These are phyloP conservation scores for Athalia cordata DNA, from an alignment of 2,888 invertebrate species.

Conservation along the genomic window DNA sequence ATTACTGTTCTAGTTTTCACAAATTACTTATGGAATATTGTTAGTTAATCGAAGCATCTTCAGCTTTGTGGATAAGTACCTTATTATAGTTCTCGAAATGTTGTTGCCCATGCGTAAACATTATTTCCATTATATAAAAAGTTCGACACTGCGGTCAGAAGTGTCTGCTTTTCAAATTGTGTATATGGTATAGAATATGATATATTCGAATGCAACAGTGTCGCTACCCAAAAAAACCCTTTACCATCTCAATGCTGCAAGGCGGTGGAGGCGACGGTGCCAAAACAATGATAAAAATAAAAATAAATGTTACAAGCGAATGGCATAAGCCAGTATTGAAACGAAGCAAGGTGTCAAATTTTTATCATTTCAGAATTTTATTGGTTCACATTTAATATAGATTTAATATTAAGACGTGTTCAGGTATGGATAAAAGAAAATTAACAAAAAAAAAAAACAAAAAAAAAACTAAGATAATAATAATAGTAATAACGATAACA, in stretches of 20 bases:
- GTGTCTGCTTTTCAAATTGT: too few relatives aligned
- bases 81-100: slow-evolving; percentile 17
- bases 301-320: slow-evolving; percentile 18
- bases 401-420: slow-evolving; percentile 36
- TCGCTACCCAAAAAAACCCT: not conserved
- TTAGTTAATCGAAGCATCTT: slow-evolving; percentile 38
- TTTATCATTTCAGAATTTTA: slow-evolving; percentile 32
- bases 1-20: not conserved
- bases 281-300: slow-evolving; percentile 12
- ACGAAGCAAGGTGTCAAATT: slow-evolving; percentile 20
- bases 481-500: not conserved
- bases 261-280: slow-evolving; percentile 24
- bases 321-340: slow-evolving; percentile 14
- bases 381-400: not conserved
- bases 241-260: too few relatives aligned
- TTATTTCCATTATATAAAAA: not conserved
- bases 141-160: too few relatives aligned
- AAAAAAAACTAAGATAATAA: not conserved
- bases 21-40: slow-evolving; percentile 4
- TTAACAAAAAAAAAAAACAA: not conserved
- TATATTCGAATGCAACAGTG: not conserved
- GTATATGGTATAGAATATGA: too few relatives aligned
- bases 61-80: slow-evolving; percentile 18
- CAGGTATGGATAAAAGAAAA: not conserved
- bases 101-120: not conserved